Evolutionary conservation across 1,140 invertebrate genomes (phyloP), one percentile per base, ranked within the genome.

Genomic region (Philotrypesis tridentata): DNA sequence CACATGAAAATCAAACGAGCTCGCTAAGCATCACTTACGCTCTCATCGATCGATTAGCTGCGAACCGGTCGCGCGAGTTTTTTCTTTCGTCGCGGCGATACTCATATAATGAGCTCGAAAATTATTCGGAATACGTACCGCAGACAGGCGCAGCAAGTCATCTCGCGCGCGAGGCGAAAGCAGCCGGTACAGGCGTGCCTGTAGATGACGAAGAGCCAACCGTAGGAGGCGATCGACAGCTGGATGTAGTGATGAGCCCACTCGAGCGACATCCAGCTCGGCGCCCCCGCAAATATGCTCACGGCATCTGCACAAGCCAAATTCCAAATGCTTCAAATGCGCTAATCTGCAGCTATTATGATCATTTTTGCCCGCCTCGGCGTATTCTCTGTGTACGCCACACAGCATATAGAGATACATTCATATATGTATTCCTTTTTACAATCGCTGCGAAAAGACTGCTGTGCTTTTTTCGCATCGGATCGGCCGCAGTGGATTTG

Each of bases 141-240:
- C 85, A 93, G 94, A 88, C 96, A 96, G 76, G 94, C 93, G 88
- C 96, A 96, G 87, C 95, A 96, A 7, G 94, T 94, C 84, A 96
- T 92, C 84, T 95, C 93, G 9, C 92, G 91, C 78, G 95, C 92
- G 60, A 98, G 89, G 86, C 95, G 94, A 91, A 95, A 97, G 72
- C 96, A 93, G 6, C 96, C 96, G 9, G 94, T 95, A 81, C 94
- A 95, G 75, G 93, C 93, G 87, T 97, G 94, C 31, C 94, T 92
- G 87, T 96, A 96, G 85, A 98, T 90, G 83, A 96, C 96, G 85
- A 96, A 96, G n/a, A 96, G 95, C 96, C 97, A 98, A 1, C 97
- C 96, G 89, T 98, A 98, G n/a, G 95, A 94, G 1, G 96, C 95
- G 85, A 96, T 94, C 0, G 97, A 96, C 85, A 96, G 93, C 87